Evolutionary conservation across 2,113 vertebrate genomes (phyloP).

Genomic region (Ploceus nigricollis): DNA sequence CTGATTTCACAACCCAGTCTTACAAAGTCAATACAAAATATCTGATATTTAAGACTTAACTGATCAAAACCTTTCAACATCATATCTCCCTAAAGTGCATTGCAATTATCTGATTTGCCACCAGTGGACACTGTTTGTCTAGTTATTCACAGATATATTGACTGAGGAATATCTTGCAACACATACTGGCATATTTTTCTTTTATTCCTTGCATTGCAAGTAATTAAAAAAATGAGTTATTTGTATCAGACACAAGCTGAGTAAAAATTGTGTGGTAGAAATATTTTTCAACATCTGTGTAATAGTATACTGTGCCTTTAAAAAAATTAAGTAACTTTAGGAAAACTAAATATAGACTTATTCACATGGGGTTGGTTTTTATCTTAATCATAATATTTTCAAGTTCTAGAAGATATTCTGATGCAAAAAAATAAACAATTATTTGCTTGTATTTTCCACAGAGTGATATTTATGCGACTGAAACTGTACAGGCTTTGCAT

Average conservation of each 20-base stretch:
- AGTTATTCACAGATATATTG: conserved; percentile 55
- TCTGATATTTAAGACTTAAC: background rate
- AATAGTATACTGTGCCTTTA: background rate
- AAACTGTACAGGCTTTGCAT: background rate
- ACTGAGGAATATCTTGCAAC: background rate
- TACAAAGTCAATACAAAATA: background rate
- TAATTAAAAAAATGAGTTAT: background rate
- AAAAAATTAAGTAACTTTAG: background rate
- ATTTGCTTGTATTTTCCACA: background rate
- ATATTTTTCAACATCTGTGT: background rate
- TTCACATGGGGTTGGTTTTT: background rate
- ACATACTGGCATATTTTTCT: background rate
- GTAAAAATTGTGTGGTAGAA: background rate
- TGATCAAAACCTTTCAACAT: background rate
- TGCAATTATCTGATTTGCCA: conserved; percentile 78
- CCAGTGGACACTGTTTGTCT: conserved; percentile 82
- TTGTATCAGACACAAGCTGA: background rate
- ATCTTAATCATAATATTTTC: background rate
- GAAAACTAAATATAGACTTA: background rate
- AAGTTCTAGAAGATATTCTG: background rate
- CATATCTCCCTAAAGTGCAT: background rate
- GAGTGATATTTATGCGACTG: background rate
- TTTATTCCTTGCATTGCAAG: background rate
- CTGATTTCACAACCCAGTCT: background rate
- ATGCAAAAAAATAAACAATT: background rate